Evolutionary conservation across 1,140 invertebrate species (phyloP), one percentile per base, ranked within the genome.

Genomic region (Bombus pyrosoma): DNA sequence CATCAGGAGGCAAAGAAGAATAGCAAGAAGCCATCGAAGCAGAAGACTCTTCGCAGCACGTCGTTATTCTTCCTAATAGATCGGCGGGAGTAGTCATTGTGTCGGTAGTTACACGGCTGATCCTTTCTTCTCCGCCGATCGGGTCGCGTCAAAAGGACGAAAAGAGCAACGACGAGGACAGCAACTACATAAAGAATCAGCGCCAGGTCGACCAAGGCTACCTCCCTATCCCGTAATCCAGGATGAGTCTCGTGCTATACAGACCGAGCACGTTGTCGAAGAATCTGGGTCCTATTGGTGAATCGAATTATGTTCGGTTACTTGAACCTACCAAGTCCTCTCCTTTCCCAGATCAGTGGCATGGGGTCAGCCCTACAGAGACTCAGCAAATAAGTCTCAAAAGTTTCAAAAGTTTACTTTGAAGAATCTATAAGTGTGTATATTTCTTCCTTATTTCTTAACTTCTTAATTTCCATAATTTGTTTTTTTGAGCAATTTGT

Each of bases 271-370:
- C 77, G 84, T 81, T 87, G 53, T 39, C 69, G 25, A 57, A 77
- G 72, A 87, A 89, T 47, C 6, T 3, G 43, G 10, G 18, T 25
- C 15, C 87, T 85, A 86, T 71, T 71, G 66, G 64, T 92, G 92
- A 93, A 94, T 93, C 94, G 93, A 95, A 95, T 95, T 94, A 94
- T 93, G 43, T 86, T 77, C 92, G 93, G 87, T 89, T 92, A 91
- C 93, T 93, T 93, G 92, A 88, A 82, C 80, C 86, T 10, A 25
- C 69, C 77, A 66, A 73, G 62, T 79, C 66, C 59, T 77, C 82
- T 34, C n/a, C 28, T 68, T 41, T 25, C 74, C 64, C 69, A 83
- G 79, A 81, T 18, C 59, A 28, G 8, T 9, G 37, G 3, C 22
- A 4, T 12, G 9, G 3, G 22, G 6, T 34, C 34, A 25, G 9